Conservation (phyloP, 2,888 invertebrate genomes). For the Sylvicola cinctus region DNA sequence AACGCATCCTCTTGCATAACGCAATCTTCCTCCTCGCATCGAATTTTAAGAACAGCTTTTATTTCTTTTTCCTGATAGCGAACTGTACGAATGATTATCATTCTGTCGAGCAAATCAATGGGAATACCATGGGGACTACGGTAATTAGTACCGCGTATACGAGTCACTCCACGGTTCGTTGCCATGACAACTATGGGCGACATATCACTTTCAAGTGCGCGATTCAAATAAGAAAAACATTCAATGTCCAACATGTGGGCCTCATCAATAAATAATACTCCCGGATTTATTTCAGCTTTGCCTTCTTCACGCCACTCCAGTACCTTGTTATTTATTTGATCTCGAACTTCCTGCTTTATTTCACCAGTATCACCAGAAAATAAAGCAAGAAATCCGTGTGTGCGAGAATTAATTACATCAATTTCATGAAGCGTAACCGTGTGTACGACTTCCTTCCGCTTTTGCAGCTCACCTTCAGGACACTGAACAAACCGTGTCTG, state of each 20-base stretch:
- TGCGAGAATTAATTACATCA: slow-evolving; percentile 95
- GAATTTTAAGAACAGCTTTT: slow-evolving; percentile 77
- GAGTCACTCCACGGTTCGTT: slow-evolving; percentile 87
- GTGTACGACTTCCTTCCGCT: slow-evolving; percentile 92
- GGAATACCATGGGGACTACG: slow-evolving; percentile 94
- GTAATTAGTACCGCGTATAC: slow-evolving; percentile 87
- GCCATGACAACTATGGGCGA: slow-evolving; percentile 98
- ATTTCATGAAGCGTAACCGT: slow-evolving; percentile 98
- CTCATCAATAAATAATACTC: slow-evolving; percentile 93
- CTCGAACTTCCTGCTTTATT: slow-evolving; percentile 91
- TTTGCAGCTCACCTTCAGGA: slow-evolving; percentile 96
- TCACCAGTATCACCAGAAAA: slow-evolving; percentile 99
- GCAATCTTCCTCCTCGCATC: slow-evolving; percentile 96
- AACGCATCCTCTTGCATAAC: slow-evolving; percentile 83
- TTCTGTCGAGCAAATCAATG: slow-evolving; percentile 82
- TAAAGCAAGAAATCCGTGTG: slow-evolving; percentile 91
- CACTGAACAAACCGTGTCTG: slow-evolving; percentile 89
- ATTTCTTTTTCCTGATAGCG: slow-evolving; percentile 79
- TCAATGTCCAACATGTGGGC: slow-evolving; percentile 98
- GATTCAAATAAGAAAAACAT: slow-evolving; percentile 94
- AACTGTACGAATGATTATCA: slow-evolving; percentile 82
- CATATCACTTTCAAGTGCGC: slow-evolving; percentile 92
- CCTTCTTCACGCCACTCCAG: slow-evolving; percentile 99
- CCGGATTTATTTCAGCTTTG: slow-evolving; percentile 96
- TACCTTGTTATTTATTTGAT: slow-evolving; percentile 94